Evolutionary conservation across 2,888 invertebrate genomes (phyloP), one percentile per base, ranked within the genome.

Genomic region (Nowickia ferox): DNA sequence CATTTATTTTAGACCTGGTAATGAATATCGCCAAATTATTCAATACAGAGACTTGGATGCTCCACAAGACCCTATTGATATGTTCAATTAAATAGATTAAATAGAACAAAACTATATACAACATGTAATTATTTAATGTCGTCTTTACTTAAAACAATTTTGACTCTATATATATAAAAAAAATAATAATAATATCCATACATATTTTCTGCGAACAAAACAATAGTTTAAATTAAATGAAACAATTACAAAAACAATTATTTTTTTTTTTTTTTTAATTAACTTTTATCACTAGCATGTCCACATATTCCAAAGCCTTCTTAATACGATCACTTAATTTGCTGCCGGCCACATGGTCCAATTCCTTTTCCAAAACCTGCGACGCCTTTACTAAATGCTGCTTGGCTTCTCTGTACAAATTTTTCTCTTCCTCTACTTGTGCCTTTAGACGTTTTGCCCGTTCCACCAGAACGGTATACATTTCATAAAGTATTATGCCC

Each of bases 11-110:
- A 96, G 96, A 92, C 95, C 95, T 91, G 95, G 95, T 92, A 95
- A 95, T 89, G 97, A 97, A 93, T 96, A 96, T 94, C 96, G 97
- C 91, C 96, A 97, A 90, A 96, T 97, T 92, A 97, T 97, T 92
- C 97, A 97, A 94, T 98, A 98, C 94, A 95, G 97, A 93, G 98
- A 98, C 94, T 95, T 98, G 94, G 98, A 98, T 93, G 97, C 97
- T 89, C 97, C 97, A 87, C 95, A 97, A 93, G 97, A 97, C 93
- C 97, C 97, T 88, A 97, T 97, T 93, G 97, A 97, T 93, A 96
- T 97, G 93, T 94, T 96, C 75, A 88, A 88, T 84, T 89, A 87
- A 81, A 66, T 40, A 44, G 17, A 42, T 55, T 22, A 66, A 42
- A 42, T 30, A 69, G n/a, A 68, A 42, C 38, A 71, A 57, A 68